Base-by-base conservation (phyloP, 2,797 vertebrate genomes). In the Alauda arvensis region DNA sequence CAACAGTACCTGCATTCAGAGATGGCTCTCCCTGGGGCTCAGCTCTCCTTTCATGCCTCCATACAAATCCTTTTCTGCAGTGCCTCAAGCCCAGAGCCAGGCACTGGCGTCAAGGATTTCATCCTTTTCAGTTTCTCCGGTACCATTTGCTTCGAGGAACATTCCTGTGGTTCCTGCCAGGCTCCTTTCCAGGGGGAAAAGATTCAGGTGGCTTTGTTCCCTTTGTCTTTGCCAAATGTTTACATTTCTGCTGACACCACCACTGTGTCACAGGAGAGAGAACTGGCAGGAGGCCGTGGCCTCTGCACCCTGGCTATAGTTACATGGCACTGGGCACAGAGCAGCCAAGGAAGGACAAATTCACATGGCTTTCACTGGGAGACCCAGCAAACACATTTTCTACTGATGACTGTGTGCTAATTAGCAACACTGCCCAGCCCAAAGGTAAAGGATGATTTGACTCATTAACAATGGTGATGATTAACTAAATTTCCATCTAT, bases 191-290 rank as follows among this genome's bases (percentile, higher is more conserved):
- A 88, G 81, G 78, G 39, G 61, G 51, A 71, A 94, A 84, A 79
- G 60, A 79, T 88, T 93, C 92, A 92, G 92, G 92, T 94, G 92
- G 83, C 81, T 93, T 92, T 29, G 1, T 88, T 91, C 77, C 78
- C 77, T 93, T 88, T 80, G 77, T 87, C 76, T 77, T 70, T 89
- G 87, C 80, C 93, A 94, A 89, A 90, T 8, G 1, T 87, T 92
- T 83, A 78, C 85, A 67, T 84, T 93, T 80, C 83, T 83, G 83
- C 70, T 87, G 83, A 90, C 19, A 4, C 63, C 21, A 5, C 56
- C 0, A 23, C 16, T 21, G 70, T 63, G 80, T 81, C 83, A 17
- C 53, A 78, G 63, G 51, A n/a, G 0, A 63, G 39, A 85, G 85
- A 42, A 12, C 53, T 85, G 80, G 83, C 85, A 79, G 81, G 51